These are phyloP conservation scores for Alloscopus bannaensis DNA, from an alignment of 2,888 invertebrate species.

Conservation along the genomic window DNA sequence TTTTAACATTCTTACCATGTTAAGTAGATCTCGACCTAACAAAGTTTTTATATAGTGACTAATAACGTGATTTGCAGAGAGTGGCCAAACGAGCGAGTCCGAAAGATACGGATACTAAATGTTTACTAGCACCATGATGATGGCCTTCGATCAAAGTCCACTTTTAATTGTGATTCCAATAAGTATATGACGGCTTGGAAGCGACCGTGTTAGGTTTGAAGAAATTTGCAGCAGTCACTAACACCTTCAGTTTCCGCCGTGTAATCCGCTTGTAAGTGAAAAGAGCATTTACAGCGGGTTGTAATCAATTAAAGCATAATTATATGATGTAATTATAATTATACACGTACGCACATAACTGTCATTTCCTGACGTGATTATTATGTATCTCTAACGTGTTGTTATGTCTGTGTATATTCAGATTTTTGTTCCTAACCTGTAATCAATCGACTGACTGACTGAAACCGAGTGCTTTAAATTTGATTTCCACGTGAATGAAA, in stretches of 20 bases:
- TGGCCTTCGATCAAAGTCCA: slow-evolving; percentile 3
- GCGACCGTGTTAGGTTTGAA: neutral
- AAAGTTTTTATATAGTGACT: too few relatives aligned
- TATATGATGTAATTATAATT: slow-evolving; percentile 13
- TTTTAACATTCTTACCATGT: too few relatives aligned
- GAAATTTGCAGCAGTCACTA: neutral
- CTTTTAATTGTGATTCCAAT: slow-evolving; percentile 1
- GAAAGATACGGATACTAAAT: too few relatives aligned
- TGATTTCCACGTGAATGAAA: neutral
- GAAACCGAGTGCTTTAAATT: slow-evolving; percentile 43
- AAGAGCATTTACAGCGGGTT: too few relatives aligned
- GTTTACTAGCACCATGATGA: slow-evolving; percentile 13
- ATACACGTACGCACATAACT: too few relatives aligned
- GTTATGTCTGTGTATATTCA: slow-evolving; percentile 2
- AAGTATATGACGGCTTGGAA: slow-evolving; percentile 27
- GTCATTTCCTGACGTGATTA: neutral
- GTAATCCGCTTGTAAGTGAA: neutral
- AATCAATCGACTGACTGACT: slow-evolving; percentile 24
- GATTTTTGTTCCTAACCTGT: slow-evolving; percentile 6
- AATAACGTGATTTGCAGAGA: too few relatives aligned
- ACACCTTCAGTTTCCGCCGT: neutral
- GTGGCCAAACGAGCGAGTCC: too few relatives aligned
- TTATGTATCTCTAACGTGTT: neutral
- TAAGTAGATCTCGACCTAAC: too few relatives aligned
- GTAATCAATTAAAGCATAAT: too few relatives aligned